Evolutionary conservation across 2,797 vertebrate species (phyloP).

Genomic region (Falco cherrug): DNA sequence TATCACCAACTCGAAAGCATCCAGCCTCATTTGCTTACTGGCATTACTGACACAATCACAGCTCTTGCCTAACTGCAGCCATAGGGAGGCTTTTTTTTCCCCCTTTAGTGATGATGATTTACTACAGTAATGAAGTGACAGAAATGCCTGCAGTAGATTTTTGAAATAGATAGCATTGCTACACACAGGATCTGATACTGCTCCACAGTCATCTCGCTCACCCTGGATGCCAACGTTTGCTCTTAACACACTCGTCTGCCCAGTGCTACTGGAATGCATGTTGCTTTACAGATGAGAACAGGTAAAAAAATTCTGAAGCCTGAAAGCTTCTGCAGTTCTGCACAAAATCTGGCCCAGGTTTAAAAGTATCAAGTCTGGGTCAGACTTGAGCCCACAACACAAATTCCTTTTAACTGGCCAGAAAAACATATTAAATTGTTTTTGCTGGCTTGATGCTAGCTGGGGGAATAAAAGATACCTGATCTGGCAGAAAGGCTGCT

Average conservation of each 20-base stretch:
- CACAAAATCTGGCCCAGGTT: background rate
- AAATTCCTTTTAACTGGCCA: background rate
- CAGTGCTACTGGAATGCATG: background rate
- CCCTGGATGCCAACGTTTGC: background rate
- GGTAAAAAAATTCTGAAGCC: background rate
- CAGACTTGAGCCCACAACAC: background rate
- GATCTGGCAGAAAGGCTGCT: background rate
- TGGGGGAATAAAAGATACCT: background rate
- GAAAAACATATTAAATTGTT: background rate
- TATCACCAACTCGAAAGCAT: background rate
- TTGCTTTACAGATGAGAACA: background rate
- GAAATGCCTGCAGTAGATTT: constrained; percentile 45
- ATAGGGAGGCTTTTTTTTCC: background rate
- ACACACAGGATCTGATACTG: background rate
- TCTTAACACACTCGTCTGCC: background rate
- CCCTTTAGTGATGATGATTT: background rate
- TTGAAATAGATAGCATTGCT: constrained; percentile 44
- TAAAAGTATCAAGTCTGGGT: background rate
- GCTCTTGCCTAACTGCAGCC: constrained; percentile 38
- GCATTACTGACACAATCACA: constrained; percentile 6
- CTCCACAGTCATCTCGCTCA: background rate
- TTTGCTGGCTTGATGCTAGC: background rate
- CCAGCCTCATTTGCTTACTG: constrained; percentile 22
- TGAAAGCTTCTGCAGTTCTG: background rate
- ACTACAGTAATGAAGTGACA: constrained; percentile 35